These are phyloP conservation scores for Harpegnathos saltator DNA, from an alignment of 1,140 invertebrate genomes.

Conservation along the genomic window DNA sequence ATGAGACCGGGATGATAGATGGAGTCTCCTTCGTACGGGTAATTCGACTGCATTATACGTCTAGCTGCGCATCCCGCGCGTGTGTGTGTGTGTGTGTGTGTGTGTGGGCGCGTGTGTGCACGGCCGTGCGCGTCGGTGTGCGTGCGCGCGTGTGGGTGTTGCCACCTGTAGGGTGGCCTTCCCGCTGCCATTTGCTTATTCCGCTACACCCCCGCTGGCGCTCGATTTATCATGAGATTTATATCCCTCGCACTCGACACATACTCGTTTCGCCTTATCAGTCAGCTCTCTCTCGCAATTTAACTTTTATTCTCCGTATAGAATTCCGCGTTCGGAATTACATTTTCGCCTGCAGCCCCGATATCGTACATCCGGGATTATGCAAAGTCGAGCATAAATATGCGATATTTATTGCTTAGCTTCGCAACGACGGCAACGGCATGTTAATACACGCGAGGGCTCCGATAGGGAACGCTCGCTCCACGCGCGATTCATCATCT, in stretches of 20 bases:
- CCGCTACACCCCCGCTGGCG: conserved; percentile 34
- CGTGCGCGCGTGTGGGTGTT: conserved; percentile 31
- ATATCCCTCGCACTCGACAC: conserved; percentile 51
- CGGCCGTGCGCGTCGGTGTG: not conserved
- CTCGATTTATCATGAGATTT: conserved; percentile 66
- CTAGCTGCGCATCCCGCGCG: conserved; percentile 36
- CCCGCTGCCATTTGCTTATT: conserved; percentile 59
- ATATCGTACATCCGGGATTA: not conserved
- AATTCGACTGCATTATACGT: conserved; percentile 69
- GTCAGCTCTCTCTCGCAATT: conserved; percentile 41
- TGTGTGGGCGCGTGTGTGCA: not conserved
- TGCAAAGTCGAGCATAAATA: not conserved
- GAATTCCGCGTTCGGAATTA: not conserved
- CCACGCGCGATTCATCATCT: too few relatives aligned
- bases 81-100: not conserved
- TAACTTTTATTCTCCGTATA: conserved; percentile 24
- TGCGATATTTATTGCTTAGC: conserved; percentile 11
- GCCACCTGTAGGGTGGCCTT: conserved; percentile 65
- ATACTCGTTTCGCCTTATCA: conserved; percentile 39
- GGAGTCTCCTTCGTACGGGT: conserved; percentile 68
- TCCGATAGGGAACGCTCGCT: too few relatives aligned
- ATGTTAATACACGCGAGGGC: too few relatives aligned
- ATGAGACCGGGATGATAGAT: conserved; percentile 76
- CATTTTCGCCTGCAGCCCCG: not conserved
- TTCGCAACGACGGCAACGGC: not conserved